Percentiles rank a stretch among this genome's conserved stretches.
phyloP scores from a whole-genome alignment of 2,888 invertebrate species.

The Apoda limacodes region DNA sequence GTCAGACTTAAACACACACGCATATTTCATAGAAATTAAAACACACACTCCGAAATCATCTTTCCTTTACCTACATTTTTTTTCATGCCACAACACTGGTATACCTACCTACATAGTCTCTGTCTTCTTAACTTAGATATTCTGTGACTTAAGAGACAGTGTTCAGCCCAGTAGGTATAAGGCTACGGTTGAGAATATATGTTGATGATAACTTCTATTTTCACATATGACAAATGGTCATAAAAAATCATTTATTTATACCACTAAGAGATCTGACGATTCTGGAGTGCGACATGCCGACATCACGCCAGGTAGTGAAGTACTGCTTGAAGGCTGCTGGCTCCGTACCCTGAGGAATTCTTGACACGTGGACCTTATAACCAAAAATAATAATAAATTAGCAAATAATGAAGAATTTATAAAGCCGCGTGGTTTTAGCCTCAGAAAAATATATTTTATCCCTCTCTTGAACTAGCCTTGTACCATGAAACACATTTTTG shows the following conservation, averaged over 20 bases:
- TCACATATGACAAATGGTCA: not conserved
- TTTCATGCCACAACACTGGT: not conserved
- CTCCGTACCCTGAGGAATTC: constrained; percentile 86
- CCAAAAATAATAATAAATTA: no score
- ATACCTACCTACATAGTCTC: not conserved
- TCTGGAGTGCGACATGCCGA: constrained; percentile 72
- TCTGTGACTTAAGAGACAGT: no score
- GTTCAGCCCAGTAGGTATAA: no score
- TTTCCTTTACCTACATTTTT: not conserved
- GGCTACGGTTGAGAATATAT: no score
- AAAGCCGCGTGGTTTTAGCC: no score
- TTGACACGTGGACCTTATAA: constrained; percentile 72
- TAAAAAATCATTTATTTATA: constrained; percentile 7
- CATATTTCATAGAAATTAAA: no score
- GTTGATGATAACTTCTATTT: not conserved
- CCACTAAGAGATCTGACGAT: constrained; percentile 57
- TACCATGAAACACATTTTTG: no score
- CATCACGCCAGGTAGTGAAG: constrained; percentile 82
- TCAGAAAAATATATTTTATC: no score
- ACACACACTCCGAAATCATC: no score
- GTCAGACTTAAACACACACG: no score
- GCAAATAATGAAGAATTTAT: no score
- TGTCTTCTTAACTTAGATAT: not conserved
- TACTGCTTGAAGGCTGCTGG: constrained; percentile 91
- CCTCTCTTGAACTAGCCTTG: no score